These are phyloP conservation scores for Chionis minor DNA, from an alignment of 2,113 vertebrate genomes.

Conservation along the genomic window DNA sequence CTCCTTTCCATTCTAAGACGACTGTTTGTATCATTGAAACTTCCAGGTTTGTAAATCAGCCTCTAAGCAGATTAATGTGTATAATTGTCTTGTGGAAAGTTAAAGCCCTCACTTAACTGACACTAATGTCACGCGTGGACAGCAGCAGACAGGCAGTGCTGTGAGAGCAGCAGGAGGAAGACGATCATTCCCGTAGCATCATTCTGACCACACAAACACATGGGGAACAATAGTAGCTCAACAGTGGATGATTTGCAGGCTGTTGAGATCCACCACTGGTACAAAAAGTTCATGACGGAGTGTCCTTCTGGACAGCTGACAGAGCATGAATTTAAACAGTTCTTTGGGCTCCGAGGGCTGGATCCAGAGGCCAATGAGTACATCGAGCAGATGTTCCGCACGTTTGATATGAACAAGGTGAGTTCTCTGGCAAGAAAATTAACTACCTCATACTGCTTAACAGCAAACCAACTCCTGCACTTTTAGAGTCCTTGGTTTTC, in stretches of 20 bases:
- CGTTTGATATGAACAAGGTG: slow-evolving; percentile 96
- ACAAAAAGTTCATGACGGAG: slow-evolving; percentile 93
- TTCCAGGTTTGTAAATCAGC: slow-evolving; percentile 5
- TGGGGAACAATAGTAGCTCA: slow-evolving; percentile 83
- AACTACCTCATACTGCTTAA: neutral
- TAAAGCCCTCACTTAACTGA: neutral
- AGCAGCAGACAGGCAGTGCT: neutral
- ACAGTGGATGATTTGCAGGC: slow-evolving; percentile 88
- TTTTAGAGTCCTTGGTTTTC: neutral
- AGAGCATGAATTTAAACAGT: slow-evolving; percentile 91
- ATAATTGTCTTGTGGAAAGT: neutral
- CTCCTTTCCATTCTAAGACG: slow-evolving; percentile 20
- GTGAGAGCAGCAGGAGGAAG: neutral
- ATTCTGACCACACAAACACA: neutral
- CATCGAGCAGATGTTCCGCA: slow-evolving; percentile 93
- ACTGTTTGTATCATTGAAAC: neutral
- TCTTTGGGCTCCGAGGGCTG: slow-evolving; percentile 86
- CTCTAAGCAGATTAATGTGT: slow-evolving; percentile 49
- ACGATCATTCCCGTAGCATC: neutral
- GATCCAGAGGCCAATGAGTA: slow-evolving; percentile 86
- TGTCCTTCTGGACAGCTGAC: slow-evolving; percentile 92
- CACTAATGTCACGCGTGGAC: neutral
- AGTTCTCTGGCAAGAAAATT: neutral
- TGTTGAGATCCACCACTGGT: slow-evolving; percentile 92
- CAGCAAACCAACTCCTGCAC: neutral